These are phyloP conservation scores for Acipenser transmontanus DNA, from an alignment of 2,797 vertebrate genomes.

Conservation along the genomic window DNA sequence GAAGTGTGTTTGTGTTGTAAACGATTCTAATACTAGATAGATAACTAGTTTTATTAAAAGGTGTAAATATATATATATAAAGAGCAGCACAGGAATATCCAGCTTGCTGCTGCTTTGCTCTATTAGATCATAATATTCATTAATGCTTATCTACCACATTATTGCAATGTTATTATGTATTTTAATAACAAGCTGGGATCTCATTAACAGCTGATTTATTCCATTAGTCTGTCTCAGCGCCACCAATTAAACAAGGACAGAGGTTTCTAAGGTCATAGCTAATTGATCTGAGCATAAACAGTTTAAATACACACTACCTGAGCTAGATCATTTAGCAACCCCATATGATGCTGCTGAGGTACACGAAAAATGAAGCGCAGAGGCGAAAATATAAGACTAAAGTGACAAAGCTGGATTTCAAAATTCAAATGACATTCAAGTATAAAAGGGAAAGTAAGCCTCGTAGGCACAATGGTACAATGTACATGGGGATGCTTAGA, in stretches of 20 bases:
- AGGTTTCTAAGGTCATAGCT: constrained; percentile 76
- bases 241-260: constrained; percentile 82
- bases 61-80: not conserved
- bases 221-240: constrained; percentile 69
- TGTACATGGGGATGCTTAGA: constrained; percentile 51
- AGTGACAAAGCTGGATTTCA: constrained; percentile 38
- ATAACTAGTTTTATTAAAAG: not conserved
- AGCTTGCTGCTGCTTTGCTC: not conserved
- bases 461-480: constrained; percentile 42
- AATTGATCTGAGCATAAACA: constrained; percentile 67
- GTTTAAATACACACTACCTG: constrained; percentile 63
- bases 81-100: too few relatives aligned
- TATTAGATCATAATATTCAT: constrained; percentile 29
- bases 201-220: constrained; percentile 82
- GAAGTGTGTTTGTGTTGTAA: too few relatives aligned
- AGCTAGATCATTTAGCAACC: constrained; percentile 44
- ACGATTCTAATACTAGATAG: not conserved
- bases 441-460: constrained; percentile 37
- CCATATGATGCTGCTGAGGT: constrained; percentile 43
- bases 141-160: constrained; percentile 68
- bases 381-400: constrained; percentile 38
- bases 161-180: constrained; percentile 55
- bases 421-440: constrained; percentile 30
- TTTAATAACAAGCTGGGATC: constrained; percentile 76
- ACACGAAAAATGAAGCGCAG: constrained; percentile 51